A percentile compares a stretch with the other conserved stretches of the same genome.
phyloP scores from a whole-genome alignment of 2,797 vertebrate genomes.

The Chelidonichthys spinosus region DNA sequence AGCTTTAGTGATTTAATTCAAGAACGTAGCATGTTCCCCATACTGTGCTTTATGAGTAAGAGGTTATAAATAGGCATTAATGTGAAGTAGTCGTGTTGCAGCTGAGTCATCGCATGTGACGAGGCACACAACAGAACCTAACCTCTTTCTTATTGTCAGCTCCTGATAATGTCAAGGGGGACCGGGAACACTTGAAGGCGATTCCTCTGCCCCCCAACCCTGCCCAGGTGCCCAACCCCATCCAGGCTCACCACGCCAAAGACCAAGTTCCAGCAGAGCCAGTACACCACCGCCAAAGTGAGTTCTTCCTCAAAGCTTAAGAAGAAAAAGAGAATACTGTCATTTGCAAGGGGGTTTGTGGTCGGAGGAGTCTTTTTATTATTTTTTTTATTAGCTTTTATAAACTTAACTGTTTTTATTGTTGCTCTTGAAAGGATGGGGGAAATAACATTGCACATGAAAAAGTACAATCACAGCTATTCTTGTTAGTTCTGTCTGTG shows the following conservation, averaged over 20 bases:
- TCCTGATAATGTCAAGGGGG: constrained; percentile 78
- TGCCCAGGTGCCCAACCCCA: constrained; percentile 86
- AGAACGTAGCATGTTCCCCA: background rate
- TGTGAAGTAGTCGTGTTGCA: constrained; percentile 3
- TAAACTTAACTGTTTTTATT: no score
- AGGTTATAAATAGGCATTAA: background rate
- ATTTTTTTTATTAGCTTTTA: background rate
- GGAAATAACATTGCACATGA: background rate
- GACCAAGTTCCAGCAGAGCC: constrained; percentile 81
- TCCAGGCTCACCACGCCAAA: constrained; percentile 81
- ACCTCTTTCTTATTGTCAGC: constrained; percentile 55
- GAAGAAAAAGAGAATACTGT: background rate
- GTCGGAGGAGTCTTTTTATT: background rate
- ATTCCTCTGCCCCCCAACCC: constrained; percentile 86
- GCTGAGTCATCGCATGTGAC: background rate
- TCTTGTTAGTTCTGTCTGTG: constrained; percentile 27
- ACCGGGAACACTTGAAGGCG: constrained; percentile 70
- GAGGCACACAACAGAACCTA: background rate
- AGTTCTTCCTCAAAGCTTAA: constrained; percentile 67
- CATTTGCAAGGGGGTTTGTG: background rate
- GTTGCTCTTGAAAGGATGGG: background rate
- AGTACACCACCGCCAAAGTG: constrained; percentile 93
- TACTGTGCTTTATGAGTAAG: background rate
- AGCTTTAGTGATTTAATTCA: no score
- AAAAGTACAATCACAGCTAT: constrained; percentile 9